These are phyloP conservation scores for Junco hyemalis DNA, from an alignment of 2,113 vertebrate species.

Conservation along the genomic window DNA sequence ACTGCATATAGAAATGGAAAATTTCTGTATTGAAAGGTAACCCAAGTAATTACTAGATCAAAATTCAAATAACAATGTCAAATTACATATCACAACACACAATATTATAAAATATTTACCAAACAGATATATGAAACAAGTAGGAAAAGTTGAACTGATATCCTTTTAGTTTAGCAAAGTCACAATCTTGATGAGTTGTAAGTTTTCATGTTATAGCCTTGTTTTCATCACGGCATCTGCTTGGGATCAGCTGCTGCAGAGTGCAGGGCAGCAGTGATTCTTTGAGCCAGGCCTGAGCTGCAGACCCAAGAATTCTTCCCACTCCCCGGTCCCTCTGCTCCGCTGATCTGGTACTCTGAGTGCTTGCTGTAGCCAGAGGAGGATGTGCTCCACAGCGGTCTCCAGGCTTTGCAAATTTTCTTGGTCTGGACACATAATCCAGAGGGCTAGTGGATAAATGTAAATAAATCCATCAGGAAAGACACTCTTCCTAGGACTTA, in stretches of 20 bases:
- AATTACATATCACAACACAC: neutral
- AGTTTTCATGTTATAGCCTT: fast-evolving
- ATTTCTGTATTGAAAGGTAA: neutral
- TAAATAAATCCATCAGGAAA: neutral
- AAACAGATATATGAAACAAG: neutral
- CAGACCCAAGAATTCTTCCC: neutral
- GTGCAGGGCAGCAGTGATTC: neutral
- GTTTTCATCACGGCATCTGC: neutral
- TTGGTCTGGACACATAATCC: neutral
- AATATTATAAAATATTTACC: neutral
- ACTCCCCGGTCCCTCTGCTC: neutral
- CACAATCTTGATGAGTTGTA: neutral
- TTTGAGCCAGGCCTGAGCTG: neutral
- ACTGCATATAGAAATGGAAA: neutral
- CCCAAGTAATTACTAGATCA: neutral
- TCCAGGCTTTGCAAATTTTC: neutral
- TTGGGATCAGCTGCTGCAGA: neutral
- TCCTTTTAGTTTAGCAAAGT: neutral
- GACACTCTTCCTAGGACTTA: neutral
- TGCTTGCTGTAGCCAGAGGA: neutral
- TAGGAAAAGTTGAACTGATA: neutral
- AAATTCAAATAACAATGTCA: neutral
- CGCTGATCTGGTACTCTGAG: fast-evolving
- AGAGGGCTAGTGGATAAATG: neutral
- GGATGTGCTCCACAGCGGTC: fast-evolving